A percentile compares a stretch with the other conserved stretches of the same genome.
Conservation (phyloP, 2,888 invertebrate genomes). For the Lithophane ornitopus region DNA sequence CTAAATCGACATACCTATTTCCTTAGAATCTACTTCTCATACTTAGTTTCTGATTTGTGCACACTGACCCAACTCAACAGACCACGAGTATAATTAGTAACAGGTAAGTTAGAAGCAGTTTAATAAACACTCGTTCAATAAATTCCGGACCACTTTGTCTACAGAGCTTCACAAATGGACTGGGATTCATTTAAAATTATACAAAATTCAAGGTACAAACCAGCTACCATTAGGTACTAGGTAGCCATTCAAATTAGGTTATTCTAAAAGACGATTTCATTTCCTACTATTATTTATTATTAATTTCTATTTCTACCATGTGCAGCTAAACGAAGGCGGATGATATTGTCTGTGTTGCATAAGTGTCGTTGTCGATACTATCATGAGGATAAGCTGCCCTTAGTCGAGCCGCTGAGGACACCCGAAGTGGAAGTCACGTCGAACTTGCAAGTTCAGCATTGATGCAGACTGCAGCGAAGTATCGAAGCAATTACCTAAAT, state of each 20-base stretch:
- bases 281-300: slow-evolving; percentile 51
- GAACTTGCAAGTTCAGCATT: slow-evolving; percentile 14
- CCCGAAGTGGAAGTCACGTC: slow-evolving; percentile 21
- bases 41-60: background rate
- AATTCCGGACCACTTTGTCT: background rate
- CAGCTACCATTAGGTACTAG: background rate
- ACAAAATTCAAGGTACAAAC: slow-evolving; percentile 16
- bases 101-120: background rate
- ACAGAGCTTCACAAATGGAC: background rate
- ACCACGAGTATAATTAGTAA: background rate
- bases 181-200: background rate
- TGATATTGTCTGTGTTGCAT: slow-evolving; percentile 40
- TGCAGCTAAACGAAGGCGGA: slow-evolving; percentile 47
- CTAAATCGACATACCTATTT: background rate
- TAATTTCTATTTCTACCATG: slow-evolving; percentile 42
- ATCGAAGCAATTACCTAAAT: slow-evolving; percentile 29
- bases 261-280: slow-evolving; percentile 49
- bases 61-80: background rate
- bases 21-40: background rate
- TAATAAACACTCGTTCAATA: background rate
- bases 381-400: slow-evolving; percentile 15
- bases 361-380: slow-evolving; percentile 27
- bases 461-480: slow-evolving; percentile 34
- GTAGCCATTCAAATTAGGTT: slow-evolving; percentile 15
- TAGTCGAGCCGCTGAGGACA: background rate